phyloP scores from a whole-genome alignment of 64 coral and sea anemone genomes.

The Pachyseris speciosa region DNA sequence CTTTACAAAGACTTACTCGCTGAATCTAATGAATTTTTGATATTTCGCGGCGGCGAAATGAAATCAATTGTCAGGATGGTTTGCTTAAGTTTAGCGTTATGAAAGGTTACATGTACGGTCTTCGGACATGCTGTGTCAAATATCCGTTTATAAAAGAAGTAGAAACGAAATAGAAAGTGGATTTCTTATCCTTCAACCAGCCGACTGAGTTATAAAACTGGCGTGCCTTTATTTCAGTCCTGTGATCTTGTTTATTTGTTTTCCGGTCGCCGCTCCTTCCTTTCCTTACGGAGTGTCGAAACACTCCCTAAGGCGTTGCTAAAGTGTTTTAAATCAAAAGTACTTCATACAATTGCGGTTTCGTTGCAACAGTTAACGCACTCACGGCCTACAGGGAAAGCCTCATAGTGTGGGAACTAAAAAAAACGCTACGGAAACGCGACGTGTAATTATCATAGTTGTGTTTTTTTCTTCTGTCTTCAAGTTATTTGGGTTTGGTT shows the following conservation, averaged over 20 bases:
- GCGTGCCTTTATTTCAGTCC: neutral
- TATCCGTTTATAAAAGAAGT: no score
- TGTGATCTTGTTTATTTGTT: neutral
- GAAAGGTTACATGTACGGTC: neutral
- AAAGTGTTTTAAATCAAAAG: conserved; percentile 33
- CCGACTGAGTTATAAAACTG: neutral
- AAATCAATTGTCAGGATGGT: neutral
- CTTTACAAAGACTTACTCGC: neutral
- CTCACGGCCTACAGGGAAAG: no score
- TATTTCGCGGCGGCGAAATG: neutral
- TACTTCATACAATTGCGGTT: conserved; percentile 1
- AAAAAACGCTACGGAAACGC: no score
- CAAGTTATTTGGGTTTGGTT: no score
- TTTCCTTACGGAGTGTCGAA: neutral
- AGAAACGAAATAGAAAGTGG: no score
- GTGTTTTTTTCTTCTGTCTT: no score
- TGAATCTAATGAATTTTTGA: neutral
- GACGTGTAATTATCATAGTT: no score
- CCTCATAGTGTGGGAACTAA: no score
- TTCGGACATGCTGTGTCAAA: no score
- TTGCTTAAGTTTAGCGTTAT: neutral
- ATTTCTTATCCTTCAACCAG: neutral
- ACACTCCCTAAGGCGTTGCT: neutral
- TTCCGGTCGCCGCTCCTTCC: neutral
- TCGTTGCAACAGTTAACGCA: no score